Base-by-base conservation (phyloP, 64 coral and sea anemone genomes). In the Actinia equina region DNA sequence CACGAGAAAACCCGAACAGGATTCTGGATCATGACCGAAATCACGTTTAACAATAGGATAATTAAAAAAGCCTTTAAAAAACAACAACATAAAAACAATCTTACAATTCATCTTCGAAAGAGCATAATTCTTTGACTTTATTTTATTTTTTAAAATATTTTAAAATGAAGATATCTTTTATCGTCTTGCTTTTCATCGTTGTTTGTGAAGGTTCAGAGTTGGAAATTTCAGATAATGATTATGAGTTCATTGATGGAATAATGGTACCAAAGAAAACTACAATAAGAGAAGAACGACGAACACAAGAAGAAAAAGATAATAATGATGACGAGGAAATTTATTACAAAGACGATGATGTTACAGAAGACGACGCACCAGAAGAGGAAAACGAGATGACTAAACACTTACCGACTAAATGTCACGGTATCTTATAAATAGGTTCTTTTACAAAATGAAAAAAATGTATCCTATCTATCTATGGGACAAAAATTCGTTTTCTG, bases 391-490 rank as follows among this genome's bases (percentile, higher is more conserved):
- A 93, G 60, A 77, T 79, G 5, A 77, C 92, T 2, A 93, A 82
- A 80, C 67, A 97, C 67, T 80, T 97, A 77, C 94, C 94, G 41
- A 97, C 94, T 59, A 55, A 63, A 88, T 97, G 94, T 82, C 94
- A 97, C 46, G 94, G 94, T 97, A 45, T 22, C 44, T 1, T 59
- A 4, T 41, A 15, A 14, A 49, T 49, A 2, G 4, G 1, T 49
- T 37, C 1, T 37, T 37, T 37, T 37, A 37, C 30, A 37, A 37
- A 37, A 37, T 37, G 30, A 37, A 37, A 37, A 37, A 37, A 37
- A 37, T 37, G 1, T 8, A 49, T 49, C 46, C 46, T 49, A 49
- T 49, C 46, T 8, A 6, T 49, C 7, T 49, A 6, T 49, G 46
- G 7, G 4, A 8, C 46, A 49, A 49, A 49, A 49, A 8, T 49